Percentiles rank a stretch among this genome's conserved stretches.
Conservation (phyloP, 2,113 vertebrate species). For the Sinocyclocheilus rhinocerous region DNA sequence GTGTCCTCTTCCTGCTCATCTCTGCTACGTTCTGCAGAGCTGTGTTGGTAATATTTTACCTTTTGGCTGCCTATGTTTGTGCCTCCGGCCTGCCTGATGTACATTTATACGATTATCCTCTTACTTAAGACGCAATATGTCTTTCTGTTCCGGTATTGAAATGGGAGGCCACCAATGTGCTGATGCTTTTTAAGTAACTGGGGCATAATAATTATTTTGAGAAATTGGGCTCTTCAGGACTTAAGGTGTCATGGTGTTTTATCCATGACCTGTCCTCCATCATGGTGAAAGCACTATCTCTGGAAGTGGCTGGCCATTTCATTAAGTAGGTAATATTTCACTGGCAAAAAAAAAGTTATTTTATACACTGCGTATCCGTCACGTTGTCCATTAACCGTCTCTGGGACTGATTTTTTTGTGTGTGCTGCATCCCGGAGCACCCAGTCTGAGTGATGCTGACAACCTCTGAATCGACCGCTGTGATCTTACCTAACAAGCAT, state of each 20-base stretch:
- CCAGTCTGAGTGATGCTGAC: constrained; percentile 71
- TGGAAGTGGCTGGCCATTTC: constrained; percentile 59
- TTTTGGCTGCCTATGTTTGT: constrained; percentile 40
- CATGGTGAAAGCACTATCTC: constrained; percentile 61
- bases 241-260: constrained; percentile 70
- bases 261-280: constrained; percentile 63
- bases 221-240: constrained; percentile 69
- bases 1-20: constrained; percentile 43
- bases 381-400: constrained; percentile 55
- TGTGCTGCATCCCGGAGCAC: constrained; percentile 44
- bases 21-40: constrained; percentile 38
- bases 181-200: constrained; percentile 79
- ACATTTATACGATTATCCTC: constrained; percentile 55
- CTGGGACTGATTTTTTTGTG: constrained; percentile 35
- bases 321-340: constrained; percentile 58
- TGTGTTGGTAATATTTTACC: constrained; percentile 44
- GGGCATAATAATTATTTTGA: constrained; percentile 79
- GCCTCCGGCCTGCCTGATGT: constrained; percentile 28
- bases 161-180: constrained; percentile 59
- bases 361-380: constrained; percentile 56
- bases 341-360: constrained; percentile 55
- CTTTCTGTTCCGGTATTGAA: constrained; percentile 64
- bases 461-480: constrained; percentile 68
- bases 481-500: constrained; percentile 79
- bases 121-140: constrained; percentile 76